These are phyloP conservation scores for Eilema griseolum DNA, from an alignment of 2,888 invertebrate species.

Conservation along the genomic window DNA sequence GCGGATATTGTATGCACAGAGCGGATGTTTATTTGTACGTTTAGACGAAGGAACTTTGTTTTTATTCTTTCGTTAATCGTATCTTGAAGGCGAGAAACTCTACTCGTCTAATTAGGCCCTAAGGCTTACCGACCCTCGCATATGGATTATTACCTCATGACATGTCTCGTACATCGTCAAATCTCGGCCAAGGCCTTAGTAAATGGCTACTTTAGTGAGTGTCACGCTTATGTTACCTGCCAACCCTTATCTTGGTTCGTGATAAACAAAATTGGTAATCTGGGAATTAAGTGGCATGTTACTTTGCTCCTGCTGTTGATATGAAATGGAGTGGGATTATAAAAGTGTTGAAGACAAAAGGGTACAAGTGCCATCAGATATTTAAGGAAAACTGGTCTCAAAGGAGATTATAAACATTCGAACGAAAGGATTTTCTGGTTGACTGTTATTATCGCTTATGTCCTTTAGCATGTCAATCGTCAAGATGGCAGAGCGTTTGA, in stretches of 20 bases:
- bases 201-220: neutral
- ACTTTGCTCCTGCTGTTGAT: neutral
- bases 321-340: neutral
- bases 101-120: no score
- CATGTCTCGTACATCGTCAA: neutral
- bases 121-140: neutral
- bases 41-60: no score
- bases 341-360: neutral
- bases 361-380: neutral
- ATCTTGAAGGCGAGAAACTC: no score
- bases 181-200: slow-evolving; percentile 10
- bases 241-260: neutral
- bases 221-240: slow-evolving; percentile 4
- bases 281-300: neutral
- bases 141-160: neutral
- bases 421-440: neutral
- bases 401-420: neutral
- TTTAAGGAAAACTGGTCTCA: neutral
- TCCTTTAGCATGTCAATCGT: neutral
- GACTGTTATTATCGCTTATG: neutral
- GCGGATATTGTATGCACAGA: no score
- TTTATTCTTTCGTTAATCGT: no score
- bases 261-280: slow-evolving; percentile 9
- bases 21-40: no score
- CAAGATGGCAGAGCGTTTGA: no score